A percentile compares a stretch with the other conserved stretches of the same genome.
phyloP scores from a whole-genome alignment of 1,140 invertebrate genomes.

The Oryzaephilus surinamensis region DNA sequence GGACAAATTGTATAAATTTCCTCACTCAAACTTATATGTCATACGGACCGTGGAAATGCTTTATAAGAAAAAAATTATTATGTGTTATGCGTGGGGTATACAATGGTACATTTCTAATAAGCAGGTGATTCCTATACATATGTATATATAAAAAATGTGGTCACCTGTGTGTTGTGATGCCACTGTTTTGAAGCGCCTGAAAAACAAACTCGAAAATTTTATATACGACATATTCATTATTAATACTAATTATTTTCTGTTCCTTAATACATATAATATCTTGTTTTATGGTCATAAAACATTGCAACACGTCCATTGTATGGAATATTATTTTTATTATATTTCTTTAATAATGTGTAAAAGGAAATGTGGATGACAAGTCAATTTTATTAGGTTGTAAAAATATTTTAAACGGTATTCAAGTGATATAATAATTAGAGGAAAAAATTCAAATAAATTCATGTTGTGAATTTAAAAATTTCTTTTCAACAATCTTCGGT shows the following conservation, averaged over 20 bases:
- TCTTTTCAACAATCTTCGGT: no score
- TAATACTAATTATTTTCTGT: background rate
- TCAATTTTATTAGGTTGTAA: background rate
- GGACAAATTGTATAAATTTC: slow-evolving; percentile 10
- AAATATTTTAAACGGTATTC: background rate
- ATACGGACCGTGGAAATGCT: no score
- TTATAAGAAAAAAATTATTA: background rate
- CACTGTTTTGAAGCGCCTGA: background rate
- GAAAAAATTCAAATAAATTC: no score
- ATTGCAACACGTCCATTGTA: background rate
- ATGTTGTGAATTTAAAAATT: no score
- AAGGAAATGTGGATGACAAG: no score
- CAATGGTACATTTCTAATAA: background rate
- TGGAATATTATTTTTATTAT: no score
- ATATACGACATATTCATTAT: background rate
- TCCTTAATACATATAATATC: background rate
- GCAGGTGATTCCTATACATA: background rate
- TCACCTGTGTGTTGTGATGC: no score
- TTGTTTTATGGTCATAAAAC: background rate
- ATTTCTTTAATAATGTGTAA: no score
- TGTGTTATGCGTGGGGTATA: slow-evolving; percentile 1
- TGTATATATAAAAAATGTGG: background rate
- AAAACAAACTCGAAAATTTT: background rate
- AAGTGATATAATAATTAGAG: no score
- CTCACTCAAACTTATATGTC: no score